Conservation (phyloP, 1,140 invertebrate species). For the Drosophila sp. region DNA sequence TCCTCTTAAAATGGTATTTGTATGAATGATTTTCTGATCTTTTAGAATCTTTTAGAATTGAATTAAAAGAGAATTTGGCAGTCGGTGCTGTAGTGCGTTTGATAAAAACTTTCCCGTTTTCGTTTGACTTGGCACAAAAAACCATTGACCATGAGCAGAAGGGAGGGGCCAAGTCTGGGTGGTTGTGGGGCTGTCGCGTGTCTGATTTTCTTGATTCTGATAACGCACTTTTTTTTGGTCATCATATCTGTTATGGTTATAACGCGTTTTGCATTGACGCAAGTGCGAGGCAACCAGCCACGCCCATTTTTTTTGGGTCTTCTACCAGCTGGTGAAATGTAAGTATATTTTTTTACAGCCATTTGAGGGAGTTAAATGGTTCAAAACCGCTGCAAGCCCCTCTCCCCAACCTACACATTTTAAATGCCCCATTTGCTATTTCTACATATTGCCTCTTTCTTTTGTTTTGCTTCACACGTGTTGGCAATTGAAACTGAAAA, state of each 20-base stretch:
- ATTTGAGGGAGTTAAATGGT: neutral
- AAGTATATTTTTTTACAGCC: constrained; percentile 31
- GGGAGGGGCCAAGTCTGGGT: constrained; percentile 3
- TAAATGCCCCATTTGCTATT: constrained; percentile 7
- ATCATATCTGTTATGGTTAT: constrained; percentile 44
- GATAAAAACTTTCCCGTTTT: constrained; percentile 19
- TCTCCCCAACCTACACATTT: neutral
- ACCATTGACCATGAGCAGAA: neutral
- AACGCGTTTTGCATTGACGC: constrained; percentile 55
- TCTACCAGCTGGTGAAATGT: neutral
- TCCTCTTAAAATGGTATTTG: too few relatives aligned
- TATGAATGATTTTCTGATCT: too few relatives aligned
- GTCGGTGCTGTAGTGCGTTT: neutral
- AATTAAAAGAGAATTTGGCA: constrained; percentile 10
- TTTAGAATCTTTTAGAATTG: too few relatives aligned
- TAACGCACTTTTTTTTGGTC: constrained; percentile 62
- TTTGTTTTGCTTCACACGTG: constrained; percentile 69
- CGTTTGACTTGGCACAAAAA: constrained; percentile 5
- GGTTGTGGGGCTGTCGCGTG: constrained; percentile 30
- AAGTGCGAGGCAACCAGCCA: constrained; percentile 28
- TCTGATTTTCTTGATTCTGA: constrained; percentile 50
- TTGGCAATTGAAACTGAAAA: constrained; percentile 73
- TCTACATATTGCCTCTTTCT: constrained; percentile 22
- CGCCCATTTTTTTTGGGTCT: constrained; percentile 35
- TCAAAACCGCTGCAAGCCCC: neutral